phyloP scores from a whole-genome alignment of 2,113 vertebrate genomes.

The Chrysochloris asiatica region DNA sequence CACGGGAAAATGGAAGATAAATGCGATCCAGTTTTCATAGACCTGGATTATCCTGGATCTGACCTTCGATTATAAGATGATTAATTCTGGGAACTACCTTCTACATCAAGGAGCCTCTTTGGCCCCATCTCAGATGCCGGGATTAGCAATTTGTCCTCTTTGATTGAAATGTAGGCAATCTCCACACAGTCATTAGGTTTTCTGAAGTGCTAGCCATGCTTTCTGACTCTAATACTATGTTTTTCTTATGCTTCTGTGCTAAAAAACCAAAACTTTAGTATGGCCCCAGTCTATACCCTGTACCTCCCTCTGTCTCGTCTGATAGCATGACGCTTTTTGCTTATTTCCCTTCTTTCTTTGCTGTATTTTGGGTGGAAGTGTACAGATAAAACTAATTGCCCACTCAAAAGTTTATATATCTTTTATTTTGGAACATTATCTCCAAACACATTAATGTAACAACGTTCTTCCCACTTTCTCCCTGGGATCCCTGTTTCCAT shows the following conservation, averaged over 20 bases:
- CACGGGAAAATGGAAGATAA: neutral
- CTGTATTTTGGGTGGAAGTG: too few species aligned
- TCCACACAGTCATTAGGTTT: neutral
- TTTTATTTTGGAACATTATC: neutral
- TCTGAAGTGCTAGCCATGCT: neutral
- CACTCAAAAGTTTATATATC: neutral
- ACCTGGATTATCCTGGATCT: neutral
- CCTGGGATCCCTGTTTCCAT: neutral
- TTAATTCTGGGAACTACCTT: neutral
- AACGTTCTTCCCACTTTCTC: neutral
- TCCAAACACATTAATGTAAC: neutral
- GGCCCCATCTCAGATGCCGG: neutral
- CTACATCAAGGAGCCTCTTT: neutral
- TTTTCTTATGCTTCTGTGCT: neutral
- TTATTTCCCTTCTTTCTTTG: neutral
- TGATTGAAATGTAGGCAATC: neutral
- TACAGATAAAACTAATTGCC: neutral
- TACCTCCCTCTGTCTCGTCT: accelerated
- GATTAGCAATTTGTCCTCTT: neutral
- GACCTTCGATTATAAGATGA: neutral
- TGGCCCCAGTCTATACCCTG: accelerated
- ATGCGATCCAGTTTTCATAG: neutral
- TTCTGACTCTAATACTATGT: neutral
- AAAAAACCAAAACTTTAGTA: neutral
- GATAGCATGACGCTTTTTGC: neutral